These are phyloP conservation scores for Neodon shergylaensis DNA, from an alignment of 2,113 vertebrate genomes.

Conservation along the genomic window DNA sequence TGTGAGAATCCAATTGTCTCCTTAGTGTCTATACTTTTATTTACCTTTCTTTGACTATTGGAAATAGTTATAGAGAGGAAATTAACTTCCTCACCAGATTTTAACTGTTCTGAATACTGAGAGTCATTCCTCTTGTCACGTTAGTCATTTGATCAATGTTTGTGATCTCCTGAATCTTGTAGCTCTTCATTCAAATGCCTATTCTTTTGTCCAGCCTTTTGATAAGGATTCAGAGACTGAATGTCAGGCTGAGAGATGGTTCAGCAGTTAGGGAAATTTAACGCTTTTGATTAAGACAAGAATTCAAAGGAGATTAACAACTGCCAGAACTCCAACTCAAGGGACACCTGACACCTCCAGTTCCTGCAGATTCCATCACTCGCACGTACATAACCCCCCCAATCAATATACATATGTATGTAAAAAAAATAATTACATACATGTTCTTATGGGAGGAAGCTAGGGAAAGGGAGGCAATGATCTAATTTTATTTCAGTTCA, in stretches of 20 bases:
- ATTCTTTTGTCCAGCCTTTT: background rate
- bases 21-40: background rate
- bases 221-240: background rate
- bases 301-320: background rate
- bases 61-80: background rate
- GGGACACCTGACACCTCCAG: background rate
- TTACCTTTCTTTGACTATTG: constrained; percentile 33
- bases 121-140: accelerated
- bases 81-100: background rate
- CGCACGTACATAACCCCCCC: background rate
- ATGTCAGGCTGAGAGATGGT: background rate
- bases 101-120: background rate
- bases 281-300: background rate
- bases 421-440: background rate
- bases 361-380: background rate
- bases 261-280: background rate
- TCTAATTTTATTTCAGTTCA: background rate
- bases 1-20: constrained; percentile 39
- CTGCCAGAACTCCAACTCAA: background rate
- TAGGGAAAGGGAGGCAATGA: background rate
- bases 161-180: background rate
- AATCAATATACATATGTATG: background rate
- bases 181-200: background rate
- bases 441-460: too few species aligned
- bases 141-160: background rate